Base-by-base conservation (phyloP, 2,113 vertebrate species). In the Pelecanoides urinatrix region DNA sequence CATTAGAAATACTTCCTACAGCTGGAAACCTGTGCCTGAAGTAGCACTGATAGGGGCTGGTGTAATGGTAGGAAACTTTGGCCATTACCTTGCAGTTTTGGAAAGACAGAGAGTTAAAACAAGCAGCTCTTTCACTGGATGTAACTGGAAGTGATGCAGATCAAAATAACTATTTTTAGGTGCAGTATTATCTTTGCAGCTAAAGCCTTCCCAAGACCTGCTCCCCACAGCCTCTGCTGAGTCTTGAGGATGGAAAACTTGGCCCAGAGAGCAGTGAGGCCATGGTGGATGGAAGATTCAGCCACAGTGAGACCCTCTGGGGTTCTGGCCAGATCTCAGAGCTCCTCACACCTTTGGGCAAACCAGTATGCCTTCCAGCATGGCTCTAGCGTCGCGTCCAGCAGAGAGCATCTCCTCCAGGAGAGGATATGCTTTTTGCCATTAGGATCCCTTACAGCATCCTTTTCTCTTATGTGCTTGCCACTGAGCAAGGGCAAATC, bases 331-430 rank as follows among this genome's bases (percentile, higher is more conserved):
- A 38, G 50, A 40, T 49, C 53, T 70, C 45, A 66, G 66, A 80
- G 40, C 30, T 56, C 45, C 59, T 86, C 52, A 36, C 17, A 42
- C 16, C 38, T 85, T 67, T 45, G 56, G 55, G 38, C 34, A 85
- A 71, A 40, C 11, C 40, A 52, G 7, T 14, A 4, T 19, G 23
- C 25, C 27, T 50, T 56, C 59, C 44, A 52, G 42, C 34, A 13
- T 2, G 14, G 36, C 47, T 78, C 27, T 25, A 71, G 52, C 52
- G 45, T 44, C 4, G 0, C 1, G 0, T 25, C 4, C 13, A 27
- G 5, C 32, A 49, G 42, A 10, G 23, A 80, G 16, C 25, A 59
- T 13, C 58, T 83, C 16, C 47, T 50, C 53, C 30, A 23, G 65
- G 21, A 65, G 23, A 76, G 12, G n/a, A 40, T 18, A 34, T 0